Percentiles rank a stretch among this genome's conserved stretches.
phyloP scores from a whole-genome alignment of 2,888 invertebrate genomes.

The Bhutanitis thaidina region DNA sequence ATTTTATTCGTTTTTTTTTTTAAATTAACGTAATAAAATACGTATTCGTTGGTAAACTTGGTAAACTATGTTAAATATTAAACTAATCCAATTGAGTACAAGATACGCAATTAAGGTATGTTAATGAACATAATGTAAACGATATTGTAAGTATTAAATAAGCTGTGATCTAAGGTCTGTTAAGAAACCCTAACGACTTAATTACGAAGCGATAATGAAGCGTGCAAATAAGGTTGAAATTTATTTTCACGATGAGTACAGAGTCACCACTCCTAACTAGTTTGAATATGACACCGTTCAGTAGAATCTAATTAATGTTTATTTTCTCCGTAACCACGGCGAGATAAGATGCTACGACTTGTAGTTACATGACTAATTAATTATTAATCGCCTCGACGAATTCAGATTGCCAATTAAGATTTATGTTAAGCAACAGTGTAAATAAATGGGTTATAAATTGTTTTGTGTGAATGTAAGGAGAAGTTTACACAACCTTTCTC shows the following conservation, averaged over 20 bases:
- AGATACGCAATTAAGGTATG: too few relatives aligned
- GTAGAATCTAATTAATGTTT: slow-evolving; percentile 12
- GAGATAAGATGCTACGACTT: slow-evolving; percentile 7
- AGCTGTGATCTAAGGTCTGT: too few relatives aligned
- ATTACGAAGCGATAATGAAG: slow-evolving; percentile 11
- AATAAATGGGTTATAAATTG: background rate
- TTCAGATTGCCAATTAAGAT: slow-evolving; percentile 3
- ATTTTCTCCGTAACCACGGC: background rate
- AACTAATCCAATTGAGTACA: too few relatives aligned
- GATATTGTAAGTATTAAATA: too few relatives aligned
- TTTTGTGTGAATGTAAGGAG: too few relatives aligned
- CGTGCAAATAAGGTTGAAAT: slow-evolving; percentile 10
- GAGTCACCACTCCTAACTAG: slow-evolving; percentile 3
- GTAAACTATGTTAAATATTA: too few relatives aligned
- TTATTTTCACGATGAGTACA: slow-evolving; percentile 10
- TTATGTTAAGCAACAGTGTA: background rate
- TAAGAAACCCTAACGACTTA: background rate
- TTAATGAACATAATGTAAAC: too few relatives aligned
- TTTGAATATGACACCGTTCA: slow-evolving; percentile 12
- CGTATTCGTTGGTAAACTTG: too few relatives aligned
- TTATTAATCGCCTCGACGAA: slow-evolving; percentile 3
- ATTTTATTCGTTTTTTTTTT: too few relatives aligned
- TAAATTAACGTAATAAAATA: too few relatives aligned
- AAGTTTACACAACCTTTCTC: too few relatives aligned
- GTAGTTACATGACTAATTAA: slow-evolving; percentile 12